Evolutionary conservation across 2,888 invertebrate genomes (phyloP).

Genomic region (Apodemia zela): DNA sequence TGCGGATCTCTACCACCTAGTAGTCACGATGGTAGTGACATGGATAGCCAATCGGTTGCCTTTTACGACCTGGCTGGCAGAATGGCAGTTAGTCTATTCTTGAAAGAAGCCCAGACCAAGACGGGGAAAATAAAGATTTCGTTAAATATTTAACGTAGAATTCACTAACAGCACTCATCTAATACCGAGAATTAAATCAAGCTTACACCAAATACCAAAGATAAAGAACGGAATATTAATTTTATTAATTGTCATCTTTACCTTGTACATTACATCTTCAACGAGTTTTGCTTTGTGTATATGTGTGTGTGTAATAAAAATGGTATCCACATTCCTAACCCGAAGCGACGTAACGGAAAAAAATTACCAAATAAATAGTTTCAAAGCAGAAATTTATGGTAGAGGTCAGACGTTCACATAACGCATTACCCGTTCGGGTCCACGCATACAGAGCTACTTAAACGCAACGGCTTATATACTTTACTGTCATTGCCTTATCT

Average conservation of each 20-base stretch:
- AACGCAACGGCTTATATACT: neutral
- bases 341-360: constrained; percentile 29
- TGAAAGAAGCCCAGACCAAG: no score
- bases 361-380: constrained; percentile 30
- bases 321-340: constrained; percentile 27
- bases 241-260: constrained; percentile 6
- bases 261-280: constrained; percentile 3
- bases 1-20: no score
- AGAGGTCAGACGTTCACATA: constrained; percentile 35
- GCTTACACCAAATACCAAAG: neutral
- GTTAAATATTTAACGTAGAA: neutral
- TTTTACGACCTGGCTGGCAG: no score
- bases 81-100: no score
- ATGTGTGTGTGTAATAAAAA: constrained; percentile 21
- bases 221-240: neutral
- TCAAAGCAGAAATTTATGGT: constrained; percentile 33
- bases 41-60: no score
- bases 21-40: no score
- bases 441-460: neutral
- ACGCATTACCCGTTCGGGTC: constrained; percentile 20
- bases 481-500: no score
- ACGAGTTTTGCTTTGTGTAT: constrained; percentile 8
- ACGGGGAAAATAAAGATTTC: no score
- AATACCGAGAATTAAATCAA: neutral
- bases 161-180: neutral